Evolutionary conservation across 2,888 invertebrate genomes (phyloP), one percentile per base, ranked within the genome.

Genomic region (Microdon myrmicae): DNA sequence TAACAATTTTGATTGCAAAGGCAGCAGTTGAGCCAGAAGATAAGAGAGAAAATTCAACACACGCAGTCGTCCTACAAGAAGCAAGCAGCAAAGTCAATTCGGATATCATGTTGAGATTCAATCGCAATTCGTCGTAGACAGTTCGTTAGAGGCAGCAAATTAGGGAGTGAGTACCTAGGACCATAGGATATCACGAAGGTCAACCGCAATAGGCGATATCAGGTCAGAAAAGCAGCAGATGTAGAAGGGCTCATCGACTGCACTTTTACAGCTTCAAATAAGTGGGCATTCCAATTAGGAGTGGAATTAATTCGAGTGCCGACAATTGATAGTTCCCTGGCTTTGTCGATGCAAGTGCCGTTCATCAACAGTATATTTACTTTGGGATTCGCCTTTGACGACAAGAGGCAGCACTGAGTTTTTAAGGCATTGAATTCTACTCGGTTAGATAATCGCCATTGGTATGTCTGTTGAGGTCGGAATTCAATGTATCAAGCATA

Each of bases 91-190:
- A 39, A 28, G 7, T 16, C 51, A 55, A 12, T 35, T 29, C 9
- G 38, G 31, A 9, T 56, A 61, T 23, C 55, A 55, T 34, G 10
- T 61, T 5, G 54, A 2, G 51, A 61, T 17, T 26, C 53, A 19
- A 53, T 67, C 5, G 61, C 53, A 9, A 53, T 60, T 2, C 39
- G 44, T 20, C 25, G 60, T 19, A 58, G 61, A 4, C 58, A 61
- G 23, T 67, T 61, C 31, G 29, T 67, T 4, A 22, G 54, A 3
- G 58, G 53, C n/a, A 45, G 35, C 12, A 55, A 67, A 29, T 13
- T 53, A 19, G 43, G 44, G 17, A 41, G 31, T 29, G 31, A 51
- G 38, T 64, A 32, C 19, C 26, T 58, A 1, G 58, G 64, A n/a
- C 48, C 53, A 9, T 51, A 51, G 6, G 34, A 45, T 14, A 29